A percentile compares a stretch with the other conserved stretches of the same genome.
These are phyloP conservation scores for Phainopepla nitens DNA, from an alignment of 2,113 vertebrate genomes.

Conservation along the genomic window DNA sequence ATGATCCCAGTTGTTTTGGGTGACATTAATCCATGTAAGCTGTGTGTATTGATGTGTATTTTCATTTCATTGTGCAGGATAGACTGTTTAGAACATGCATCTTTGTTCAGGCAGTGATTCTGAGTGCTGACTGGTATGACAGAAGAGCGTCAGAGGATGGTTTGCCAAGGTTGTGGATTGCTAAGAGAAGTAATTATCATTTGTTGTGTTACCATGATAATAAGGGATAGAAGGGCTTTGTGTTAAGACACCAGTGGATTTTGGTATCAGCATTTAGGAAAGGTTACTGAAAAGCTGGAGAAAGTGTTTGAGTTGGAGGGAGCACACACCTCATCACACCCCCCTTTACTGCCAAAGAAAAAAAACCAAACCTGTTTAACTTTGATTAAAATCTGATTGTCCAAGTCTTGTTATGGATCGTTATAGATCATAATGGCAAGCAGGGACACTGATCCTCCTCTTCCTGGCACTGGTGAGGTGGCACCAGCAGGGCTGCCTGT, in stretches of 20 bases:
- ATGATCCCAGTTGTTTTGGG: background rate
- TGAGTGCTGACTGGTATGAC: background rate
- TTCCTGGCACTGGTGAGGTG: background rate
- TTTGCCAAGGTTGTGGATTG: background rate
- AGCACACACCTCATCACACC: rapidly evolving
- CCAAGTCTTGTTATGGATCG: background rate
- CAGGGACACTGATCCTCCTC: background rate
- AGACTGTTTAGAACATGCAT: background rate
- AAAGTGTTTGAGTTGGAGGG: background rate
- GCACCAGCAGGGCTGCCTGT: too few relatives aligned
- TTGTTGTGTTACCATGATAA: background rate
- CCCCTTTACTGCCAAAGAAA: background rate
- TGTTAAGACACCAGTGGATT: background rate
- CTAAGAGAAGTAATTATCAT: background rate
- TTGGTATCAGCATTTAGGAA: background rate
- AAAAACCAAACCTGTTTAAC: background rate
- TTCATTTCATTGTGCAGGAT: background rate
- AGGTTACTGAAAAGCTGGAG: background rate
- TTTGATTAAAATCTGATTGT: background rate
- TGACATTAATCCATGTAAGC: background rate
- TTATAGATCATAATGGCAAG: background rate
- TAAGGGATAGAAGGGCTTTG: background rate
- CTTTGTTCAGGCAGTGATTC: background rate
- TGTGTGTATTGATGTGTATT: background rate
- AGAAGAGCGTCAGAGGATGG: background rate